A percentile compares a stretch with the other conserved stretches of the same genome.
phyloP scores from a whole-genome alignment of 2,113 vertebrate species.

The Cranoglanis bouderius region DNA sequence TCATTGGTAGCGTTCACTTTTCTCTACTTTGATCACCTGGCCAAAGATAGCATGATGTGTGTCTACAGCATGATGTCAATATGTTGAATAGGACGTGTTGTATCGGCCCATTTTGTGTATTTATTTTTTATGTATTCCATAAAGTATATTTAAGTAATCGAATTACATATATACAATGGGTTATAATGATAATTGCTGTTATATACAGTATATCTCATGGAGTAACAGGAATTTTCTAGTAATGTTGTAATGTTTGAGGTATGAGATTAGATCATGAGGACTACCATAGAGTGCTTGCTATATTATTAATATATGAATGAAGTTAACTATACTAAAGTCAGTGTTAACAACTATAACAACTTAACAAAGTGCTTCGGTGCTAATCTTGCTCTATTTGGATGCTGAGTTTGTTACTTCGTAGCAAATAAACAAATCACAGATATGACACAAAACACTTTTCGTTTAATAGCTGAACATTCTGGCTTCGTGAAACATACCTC shows the following conservation, averaged over 20 bases:
- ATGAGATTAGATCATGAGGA: background rate
- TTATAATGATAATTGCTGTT: background rate
- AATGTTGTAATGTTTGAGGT: background rate
- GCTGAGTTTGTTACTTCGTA: background rate
- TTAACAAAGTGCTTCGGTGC: background rate
- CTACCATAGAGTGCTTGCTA: background rate
- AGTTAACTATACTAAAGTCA: background rate
- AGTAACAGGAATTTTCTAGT: background rate
- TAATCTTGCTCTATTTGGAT: background rate
- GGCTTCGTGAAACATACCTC: no score
- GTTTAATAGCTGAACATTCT: no score
- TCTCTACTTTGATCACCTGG: conserved; percentile 10
- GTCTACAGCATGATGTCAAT: background rate
- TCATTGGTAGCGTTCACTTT: background rate
- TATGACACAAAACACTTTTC: no score
- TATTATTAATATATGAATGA: background rate
- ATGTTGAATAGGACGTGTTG: background rate
- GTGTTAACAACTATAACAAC: background rate
- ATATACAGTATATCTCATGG: background rate
- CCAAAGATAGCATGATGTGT: conserved; percentile 11
- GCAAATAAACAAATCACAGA: no score
- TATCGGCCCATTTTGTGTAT: background rate
- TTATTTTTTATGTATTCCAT: background rate
- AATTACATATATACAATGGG: background rate
- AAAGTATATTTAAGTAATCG: background rate